These are phyloP conservation scores for Ostrea edulis DNA, from an alignment of 1,140 invertebrate species.

Conservation along the genomic window DNA sequence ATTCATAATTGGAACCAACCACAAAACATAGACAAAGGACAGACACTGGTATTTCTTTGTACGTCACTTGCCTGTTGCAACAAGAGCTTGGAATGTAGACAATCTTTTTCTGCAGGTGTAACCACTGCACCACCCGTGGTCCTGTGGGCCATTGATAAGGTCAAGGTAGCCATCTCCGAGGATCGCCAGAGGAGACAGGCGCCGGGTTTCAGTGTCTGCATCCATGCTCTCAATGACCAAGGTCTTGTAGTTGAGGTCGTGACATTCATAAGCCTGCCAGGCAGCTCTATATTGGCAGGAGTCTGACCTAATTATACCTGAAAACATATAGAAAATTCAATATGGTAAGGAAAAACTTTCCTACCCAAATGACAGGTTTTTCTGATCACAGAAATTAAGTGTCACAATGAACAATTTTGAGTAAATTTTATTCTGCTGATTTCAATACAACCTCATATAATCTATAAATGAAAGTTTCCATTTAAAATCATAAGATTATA, in stretches of 20 bases:
- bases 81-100: slow-evolving; percentile 73
- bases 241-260: slow-evolving; percentile 64
- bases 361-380: not conserved
- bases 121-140: slow-evolving; percentile 77
- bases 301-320: slow-evolving; percentile 66
- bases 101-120: slow-evolving; percentile 76
- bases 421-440: too few relatives aligned
- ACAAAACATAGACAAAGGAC: too few relatives aligned
- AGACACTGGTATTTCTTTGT: not conserved
- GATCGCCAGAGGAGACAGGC: slow-evolving; percentile 75
- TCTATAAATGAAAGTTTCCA: too few relatives aligned
- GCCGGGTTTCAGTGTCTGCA: slow-evolving; percentile 73
- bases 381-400: too few relatives aligned
- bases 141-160: slow-evolving; percentile 77
- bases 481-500: too few relatives aligned
- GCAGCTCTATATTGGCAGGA: slow-evolving; percentile 54
- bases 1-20: too few relatives aligned
- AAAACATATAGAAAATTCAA: too few relatives aligned
- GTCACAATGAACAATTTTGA: too few relatives aligned
- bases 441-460: too few relatives aligned
- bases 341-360: not conserved
- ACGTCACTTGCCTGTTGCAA: slow-evolving; percentile 64
- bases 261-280: slow-evolving; percentile 74
- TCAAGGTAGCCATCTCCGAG: slow-evolving; percentile 70
- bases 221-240: slow-evolving; percentile 76